A percentile compares a stretch with the other conserved stretches of the same genome.
These are phyloP conservation scores for Eupelmus urozonus DNA, from an alignment of 2,888 invertebrate species.

Conservation along the genomic window DNA sequence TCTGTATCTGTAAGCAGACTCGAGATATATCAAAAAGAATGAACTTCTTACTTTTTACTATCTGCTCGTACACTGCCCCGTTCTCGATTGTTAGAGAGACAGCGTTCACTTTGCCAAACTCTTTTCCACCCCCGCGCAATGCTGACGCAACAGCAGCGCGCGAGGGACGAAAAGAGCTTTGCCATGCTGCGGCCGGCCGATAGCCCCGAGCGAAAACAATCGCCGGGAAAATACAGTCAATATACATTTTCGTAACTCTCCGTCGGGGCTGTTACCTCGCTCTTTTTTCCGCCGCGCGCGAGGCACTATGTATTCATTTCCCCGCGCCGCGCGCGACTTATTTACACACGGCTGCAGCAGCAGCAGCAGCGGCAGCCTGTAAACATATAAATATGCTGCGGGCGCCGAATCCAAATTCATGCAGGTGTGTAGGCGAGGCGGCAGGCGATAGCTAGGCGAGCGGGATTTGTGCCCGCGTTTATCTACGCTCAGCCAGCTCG, in stretches of 20 bases:
- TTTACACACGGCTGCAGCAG: background rate
- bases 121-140: too few species aligned
- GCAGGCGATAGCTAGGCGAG: too few species aligned
- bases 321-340: background rate
- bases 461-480: background rate
- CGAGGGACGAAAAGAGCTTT: too few species aligned
- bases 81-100: too few species aligned
- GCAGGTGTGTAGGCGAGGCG: background rate
- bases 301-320: background rate
- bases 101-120: too few species aligned
- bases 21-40: too few species aligned
- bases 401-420: constrained; percentile 13
- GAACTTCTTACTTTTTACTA: too few species aligned
- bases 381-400: constrained; percentile 26
- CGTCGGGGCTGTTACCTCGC: background rate
- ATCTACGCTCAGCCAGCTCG: constrained; percentile 8
- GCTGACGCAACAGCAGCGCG: too few species aligned
- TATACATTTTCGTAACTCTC: constrained; percentile 40
- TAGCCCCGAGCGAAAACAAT: constrained; percentile 54
- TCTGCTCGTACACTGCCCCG: too few species aligned
- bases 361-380: too few species aligned
- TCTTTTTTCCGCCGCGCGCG: background rate
- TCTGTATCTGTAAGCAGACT: too few species aligned
- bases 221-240: constrained; percentile 45
- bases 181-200: constrained; percentile 28